Percentiles rank a stretch among this genome's conserved stretches.
phyloP scores from a whole-genome alignment of 1,140 invertebrate species.

The Diabrotica virgifera region DNA sequence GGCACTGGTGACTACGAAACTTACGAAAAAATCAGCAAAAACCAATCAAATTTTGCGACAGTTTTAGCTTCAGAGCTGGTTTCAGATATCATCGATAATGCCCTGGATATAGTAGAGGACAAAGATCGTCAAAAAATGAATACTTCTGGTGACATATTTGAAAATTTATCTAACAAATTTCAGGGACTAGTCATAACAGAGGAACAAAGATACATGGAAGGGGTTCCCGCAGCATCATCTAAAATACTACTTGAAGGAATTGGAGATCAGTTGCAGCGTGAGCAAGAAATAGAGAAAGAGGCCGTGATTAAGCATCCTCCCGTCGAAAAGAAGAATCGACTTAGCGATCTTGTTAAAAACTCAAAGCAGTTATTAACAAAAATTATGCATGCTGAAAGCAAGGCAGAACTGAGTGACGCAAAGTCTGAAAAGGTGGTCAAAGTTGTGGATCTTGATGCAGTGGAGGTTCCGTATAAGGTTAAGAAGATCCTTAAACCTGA shows the following conservation, averaged over 20 bases:
- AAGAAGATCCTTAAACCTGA: slow-evolving; percentile 16
- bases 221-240: slow-evolving; percentile 10
- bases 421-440: slow-evolving; percentile 23
- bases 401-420: not conserved
- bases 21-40: slow-evolving; percentile 4
- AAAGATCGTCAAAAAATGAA: slow-evolving; percentile 14
- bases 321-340: slow-evolving; percentile 36
- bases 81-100: slow-evolving; percentile 37
- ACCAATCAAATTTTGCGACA: slow-evolving; percentile 9
- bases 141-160: slow-evolving; percentile 30
- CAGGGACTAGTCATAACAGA: slow-evolving; percentile 9
- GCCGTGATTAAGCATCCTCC: slow-evolving; percentile 18
- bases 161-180: slow-evolving; percentile 19
- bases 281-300: slow-evolving; percentile 24
- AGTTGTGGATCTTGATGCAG: slow-evolving; percentile 27
- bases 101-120: slow-evolving; percentile 27
- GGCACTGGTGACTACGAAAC: slow-evolving; percentile 19
- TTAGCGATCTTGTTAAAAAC: slow-evolving; percentile 37
- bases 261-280: slow-evolving; percentile 24
- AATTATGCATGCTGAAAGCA: slow-evolving; percentile 28
- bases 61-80: slow-evolving; percentile 30
- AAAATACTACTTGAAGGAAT: slow-evolving; percentile 16
- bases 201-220: slow-evolving; percentile 18
- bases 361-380: slow-evolving; percentile 36
- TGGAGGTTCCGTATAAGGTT: slow-evolving; percentile 21